Evolutionary conservation across 2,113 vertebrate species (phyloP).

Genomic region (Hymenochirus boettgeri): DNA sequence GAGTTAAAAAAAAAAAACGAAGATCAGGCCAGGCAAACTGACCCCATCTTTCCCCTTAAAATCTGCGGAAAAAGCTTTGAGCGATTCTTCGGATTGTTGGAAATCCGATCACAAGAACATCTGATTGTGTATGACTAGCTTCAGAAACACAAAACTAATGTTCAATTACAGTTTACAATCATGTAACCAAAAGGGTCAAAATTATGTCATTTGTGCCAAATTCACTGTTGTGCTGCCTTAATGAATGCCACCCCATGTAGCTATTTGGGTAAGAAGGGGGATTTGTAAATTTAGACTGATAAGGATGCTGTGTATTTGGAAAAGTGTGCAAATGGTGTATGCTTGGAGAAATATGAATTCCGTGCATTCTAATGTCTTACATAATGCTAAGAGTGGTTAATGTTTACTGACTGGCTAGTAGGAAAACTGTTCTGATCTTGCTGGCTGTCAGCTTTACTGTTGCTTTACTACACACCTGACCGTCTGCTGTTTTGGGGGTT

Average conservation of each 20-base stretch:
- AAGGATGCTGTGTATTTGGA: neutral
- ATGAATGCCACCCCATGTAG: neutral
- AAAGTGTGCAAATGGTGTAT: neutral
- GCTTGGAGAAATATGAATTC: neutral
- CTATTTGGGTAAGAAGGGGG: neutral
- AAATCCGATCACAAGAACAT: too few species aligned
- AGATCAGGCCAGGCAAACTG: too few species aligned
- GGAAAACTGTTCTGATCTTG: conserved; percentile 17
- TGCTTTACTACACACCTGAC: conserved; percentile 27
- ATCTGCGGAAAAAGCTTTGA: too few species aligned
- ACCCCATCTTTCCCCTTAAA: too few species aligned
- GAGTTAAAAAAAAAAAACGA: too few species aligned
- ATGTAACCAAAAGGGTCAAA: neutral
- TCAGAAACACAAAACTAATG: too few species aligned
- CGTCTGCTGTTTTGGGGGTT: conserved; percentile 36
- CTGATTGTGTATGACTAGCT: too few species aligned
- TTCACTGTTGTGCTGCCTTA: neutral
- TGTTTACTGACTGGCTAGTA: neutral
- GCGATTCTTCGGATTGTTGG: too few species aligned
- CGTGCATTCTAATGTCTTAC: neutral
- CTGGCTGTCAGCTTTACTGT: conserved; percentile 24
- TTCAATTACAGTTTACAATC: too few species aligned
- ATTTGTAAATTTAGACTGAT: neutral
- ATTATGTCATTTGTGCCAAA: neutral
- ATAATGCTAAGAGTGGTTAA: neutral